phyloP scores from a whole-genome alignment of 2,888 invertebrate genomes.

The Rambutsinella grinnellia region DNA sequence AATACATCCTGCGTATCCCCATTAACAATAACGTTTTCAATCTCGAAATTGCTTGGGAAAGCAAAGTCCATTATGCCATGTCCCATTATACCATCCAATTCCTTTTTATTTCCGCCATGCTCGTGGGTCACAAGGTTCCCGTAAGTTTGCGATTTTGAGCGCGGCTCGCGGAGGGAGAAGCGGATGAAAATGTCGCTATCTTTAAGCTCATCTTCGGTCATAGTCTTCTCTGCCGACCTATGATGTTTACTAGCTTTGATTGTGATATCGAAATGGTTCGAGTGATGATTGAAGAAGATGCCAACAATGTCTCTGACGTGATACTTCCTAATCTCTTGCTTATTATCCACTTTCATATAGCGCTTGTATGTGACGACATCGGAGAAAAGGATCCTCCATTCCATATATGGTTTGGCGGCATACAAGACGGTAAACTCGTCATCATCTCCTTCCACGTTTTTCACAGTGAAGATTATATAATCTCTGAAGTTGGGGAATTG shows the following conservation, averaged over 20 bases:
- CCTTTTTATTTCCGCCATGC: background rate
- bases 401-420: conserved; percentile 33
- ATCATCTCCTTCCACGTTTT: background rate
- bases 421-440: conserved; percentile 45
- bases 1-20: conserved; percentile 48
- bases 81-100: conserved; percentile 34
- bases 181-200: background rate
- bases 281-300: conserved; percentile 58
- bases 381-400: conserved; percentile 52
- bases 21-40: conserved; percentile 49
- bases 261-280: conserved; percentile 56
- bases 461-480: conserved; percentile 35
- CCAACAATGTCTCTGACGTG: conserved; percentile 40
- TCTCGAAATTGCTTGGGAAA: conserved; percentile 43
- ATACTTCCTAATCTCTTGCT: background rate
- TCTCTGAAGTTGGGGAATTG: conserved; percentile 54
- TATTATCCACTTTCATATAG: background rate
- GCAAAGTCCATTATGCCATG: conserved; percentile 45
- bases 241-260: background rate
- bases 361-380: conserved; percentile 32
- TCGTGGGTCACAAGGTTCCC: background rate
- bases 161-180: conserved; percentile 12
- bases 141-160: background rate
- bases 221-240: background rate
- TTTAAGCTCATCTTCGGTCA: background rate